Evolutionary conservation across 2,113 vertebrate genomes (phyloP), one percentile per base, ranked within the genome.

Genomic region (Thinocorus orbignyianus): DNA sequence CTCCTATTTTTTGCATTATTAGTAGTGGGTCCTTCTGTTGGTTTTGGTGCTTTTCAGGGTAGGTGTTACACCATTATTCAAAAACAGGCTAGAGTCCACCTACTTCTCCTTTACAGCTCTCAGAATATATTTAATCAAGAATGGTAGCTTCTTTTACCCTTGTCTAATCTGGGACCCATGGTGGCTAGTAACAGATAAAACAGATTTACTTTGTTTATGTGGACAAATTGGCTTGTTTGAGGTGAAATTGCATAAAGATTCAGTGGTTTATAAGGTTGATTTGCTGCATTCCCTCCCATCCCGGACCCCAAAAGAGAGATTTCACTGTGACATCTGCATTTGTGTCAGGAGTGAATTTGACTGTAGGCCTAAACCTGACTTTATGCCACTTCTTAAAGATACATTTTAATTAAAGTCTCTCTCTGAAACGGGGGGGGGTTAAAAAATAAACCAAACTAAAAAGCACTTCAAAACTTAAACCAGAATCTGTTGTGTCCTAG

Each of bases 51-150:
- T 73, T 88, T 83, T 78, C n/a, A 46, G 46, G 15, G 6, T 46
- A 54, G 11, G 4, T 48, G 17, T 48, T 94, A 33, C 13, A 3
- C 11, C 0, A 0, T 33, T 10, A 16, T 51, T 60, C 46, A 89
- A 55, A 88, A 83, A 58, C 9, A 65, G 10, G 48, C 35, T 39
- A 62, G 16, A 77, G 17, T 33, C 46, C 3, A 37, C 20, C 18
- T 71, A 11, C 18, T 72, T 90, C 9, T 74, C 33, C 18, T 72
- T 86, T 0, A 0, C 11, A 72, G 41, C 22, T 49, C 48, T 91
- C 58, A 51, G 41, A 66, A 61, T 9, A 49, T 15, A 17, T 25
- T 71, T 74, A 68, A 23, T 10, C 31, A 46, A 57, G 10, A 55
- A 33, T 41, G 13, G 39, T 8, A 52, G 20, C 23, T 85, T 68